These are phyloP conservation scores for Junco hyemalis DNA, from an alignment of 2,113 vertebrate species.

Conservation along the genomic window DNA sequence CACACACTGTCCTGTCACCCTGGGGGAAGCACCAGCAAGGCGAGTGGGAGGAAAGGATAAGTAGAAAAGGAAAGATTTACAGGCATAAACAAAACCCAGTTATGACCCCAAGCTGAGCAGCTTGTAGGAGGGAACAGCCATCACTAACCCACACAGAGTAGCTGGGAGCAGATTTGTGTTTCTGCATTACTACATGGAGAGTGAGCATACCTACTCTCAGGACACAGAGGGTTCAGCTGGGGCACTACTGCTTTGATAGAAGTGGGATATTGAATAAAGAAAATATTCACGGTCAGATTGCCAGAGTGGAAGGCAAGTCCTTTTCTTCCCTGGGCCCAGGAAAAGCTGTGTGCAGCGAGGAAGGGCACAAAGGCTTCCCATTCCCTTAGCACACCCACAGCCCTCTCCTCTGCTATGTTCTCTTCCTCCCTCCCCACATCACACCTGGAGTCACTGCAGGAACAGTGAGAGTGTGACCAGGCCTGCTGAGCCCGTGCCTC, in stretches of 20 bases:
- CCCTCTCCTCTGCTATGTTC: not conserved
- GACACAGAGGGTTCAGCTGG: not conserved
- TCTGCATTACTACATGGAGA: not conserved
- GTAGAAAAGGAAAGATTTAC: slow-evolving; percentile 34
- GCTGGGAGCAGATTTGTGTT: not conserved
- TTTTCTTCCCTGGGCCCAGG: not conserved
- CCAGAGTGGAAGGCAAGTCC: not conserved
- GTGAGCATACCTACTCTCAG: not conserved
- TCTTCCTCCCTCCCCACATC: not conserved
- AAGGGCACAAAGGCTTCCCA: not conserved
- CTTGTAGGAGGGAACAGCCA: not conserved
- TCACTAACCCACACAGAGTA: not conserved
- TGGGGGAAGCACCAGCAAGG: slow-evolving; percentile 33
- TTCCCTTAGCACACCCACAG: not conserved
- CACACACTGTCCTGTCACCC: slow-evolving; percentile 50
- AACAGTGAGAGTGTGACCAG: not conserved
- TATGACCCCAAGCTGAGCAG: slow-evolving; percentile 35
- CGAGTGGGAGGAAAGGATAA: slow-evolving; percentile 48
- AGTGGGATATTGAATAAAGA: not conserved
- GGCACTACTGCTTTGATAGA: not conserved
- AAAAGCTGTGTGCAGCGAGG: not conserved
- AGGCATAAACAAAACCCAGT: slow-evolving; percentile 59
- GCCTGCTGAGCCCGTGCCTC: not conserved
- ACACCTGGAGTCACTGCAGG: not conserved
- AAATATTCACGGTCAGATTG: not conserved